phyloP scores from a whole-genome alignment of 2,797 vertebrate species.

The Sarcophilus harrisii region DNA sequence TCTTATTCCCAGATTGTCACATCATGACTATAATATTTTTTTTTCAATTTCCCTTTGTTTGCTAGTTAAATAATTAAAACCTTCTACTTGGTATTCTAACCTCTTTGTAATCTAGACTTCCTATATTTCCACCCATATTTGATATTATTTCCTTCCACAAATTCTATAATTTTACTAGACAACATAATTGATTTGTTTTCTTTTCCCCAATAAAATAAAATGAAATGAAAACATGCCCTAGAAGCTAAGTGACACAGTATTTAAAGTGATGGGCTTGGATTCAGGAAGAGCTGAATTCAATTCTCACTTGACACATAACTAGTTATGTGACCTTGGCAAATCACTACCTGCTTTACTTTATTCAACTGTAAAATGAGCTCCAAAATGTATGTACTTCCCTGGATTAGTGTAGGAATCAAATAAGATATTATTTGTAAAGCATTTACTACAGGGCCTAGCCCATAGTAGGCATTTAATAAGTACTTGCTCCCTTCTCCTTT shows the following conservation, averaged over 20 bases:
- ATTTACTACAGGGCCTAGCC: not conserved
- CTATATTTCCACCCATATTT: not conserved
- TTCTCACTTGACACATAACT: not conserved
- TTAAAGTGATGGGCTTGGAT: not conserved
- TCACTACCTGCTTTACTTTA: not conserved
- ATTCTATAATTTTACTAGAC: not conserved
- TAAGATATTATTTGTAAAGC: not conserved
- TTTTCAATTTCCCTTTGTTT: not conserved
- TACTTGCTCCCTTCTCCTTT: not conserved
- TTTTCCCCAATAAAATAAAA: not conserved
- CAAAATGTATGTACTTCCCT: not conserved
- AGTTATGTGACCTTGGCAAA: not conserved
- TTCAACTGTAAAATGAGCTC: not conserved
- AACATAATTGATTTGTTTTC: not conserved
- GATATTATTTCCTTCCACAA: not conserved
- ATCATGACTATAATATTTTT: not conserved
- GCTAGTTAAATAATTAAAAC: not conserved
- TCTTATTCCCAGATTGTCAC: not conserved
- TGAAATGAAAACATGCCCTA: not conserved
- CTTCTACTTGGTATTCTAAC: not conserved
- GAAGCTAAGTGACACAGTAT: not conserved
- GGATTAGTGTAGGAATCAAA: not conserved
- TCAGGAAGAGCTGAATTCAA: not conserved
- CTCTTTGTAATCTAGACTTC: not conserved
- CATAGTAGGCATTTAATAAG: not conserved